phyloP scores from a whole-genome alignment of 2,113 vertebrate genomes.

The Siphamia tubifer region DNA sequence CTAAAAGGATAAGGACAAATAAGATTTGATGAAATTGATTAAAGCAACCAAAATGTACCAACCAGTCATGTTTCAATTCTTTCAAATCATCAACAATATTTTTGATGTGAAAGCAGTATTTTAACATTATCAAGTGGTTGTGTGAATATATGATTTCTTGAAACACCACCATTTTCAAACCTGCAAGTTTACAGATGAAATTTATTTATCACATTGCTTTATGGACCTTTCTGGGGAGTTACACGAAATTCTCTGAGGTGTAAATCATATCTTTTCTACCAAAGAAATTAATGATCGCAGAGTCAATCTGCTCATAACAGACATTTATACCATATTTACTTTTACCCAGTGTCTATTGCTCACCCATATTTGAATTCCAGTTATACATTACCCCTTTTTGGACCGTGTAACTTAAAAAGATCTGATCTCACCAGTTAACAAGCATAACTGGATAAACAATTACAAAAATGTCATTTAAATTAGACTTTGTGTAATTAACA shows the following conservation, averaged over 20 bases:
- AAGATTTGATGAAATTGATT: too few relatives aligned
- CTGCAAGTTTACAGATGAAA: neutral
- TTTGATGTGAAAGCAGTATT: neutral
- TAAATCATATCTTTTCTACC: neutral
- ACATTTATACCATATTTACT: neutral
- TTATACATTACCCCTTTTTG: neutral
- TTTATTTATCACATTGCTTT: slow-evolving; percentile 6
- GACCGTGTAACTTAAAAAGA: neutral
- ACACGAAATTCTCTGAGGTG: neutral
- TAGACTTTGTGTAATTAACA: neutral
- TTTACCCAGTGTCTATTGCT: neutral
- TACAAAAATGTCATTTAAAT: neutral
- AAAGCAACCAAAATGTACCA: too few relatives aligned
- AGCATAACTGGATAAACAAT: neutral
- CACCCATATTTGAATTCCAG: neutral
- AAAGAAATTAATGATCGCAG: neutral
- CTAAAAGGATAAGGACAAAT: too few relatives aligned
- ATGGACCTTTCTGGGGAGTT: slow-evolving; percentile 8
- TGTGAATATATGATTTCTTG: neutral
- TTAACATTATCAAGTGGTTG: neutral
- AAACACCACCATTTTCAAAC: neutral
- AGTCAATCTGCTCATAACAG: neutral
- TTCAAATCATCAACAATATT: too few relatives aligned
- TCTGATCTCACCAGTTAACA: neutral
- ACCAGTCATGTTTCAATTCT: too few relatives aligned